phyloP scores from a whole-genome alignment of 2,113 vertebrate species.

The Lepisosteus oculatus region DNA sequence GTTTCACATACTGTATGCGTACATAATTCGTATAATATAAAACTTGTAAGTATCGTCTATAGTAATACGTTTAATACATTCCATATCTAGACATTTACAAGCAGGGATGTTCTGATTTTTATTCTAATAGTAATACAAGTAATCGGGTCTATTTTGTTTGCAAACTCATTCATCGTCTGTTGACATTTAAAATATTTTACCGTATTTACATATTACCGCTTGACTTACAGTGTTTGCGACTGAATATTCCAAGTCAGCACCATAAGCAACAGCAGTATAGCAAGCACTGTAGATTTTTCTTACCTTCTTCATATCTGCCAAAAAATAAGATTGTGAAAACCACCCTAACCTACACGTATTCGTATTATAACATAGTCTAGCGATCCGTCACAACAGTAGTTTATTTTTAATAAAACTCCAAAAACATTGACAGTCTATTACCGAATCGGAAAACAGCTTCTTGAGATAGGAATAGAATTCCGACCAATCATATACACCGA shows the following conservation, averaged over 20 bases:
- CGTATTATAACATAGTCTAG: neutral
- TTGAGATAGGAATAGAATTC: neutral
- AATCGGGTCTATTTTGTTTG: too few relatives aligned
- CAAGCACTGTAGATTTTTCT: neutral
- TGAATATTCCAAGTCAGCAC: neutral
- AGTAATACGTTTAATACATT: too few relatives aligned
- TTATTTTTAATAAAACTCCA: constrained; percentile 11
- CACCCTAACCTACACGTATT: too few relatives aligned
- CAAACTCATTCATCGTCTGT: neutral
- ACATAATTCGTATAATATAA: too few relatives aligned
- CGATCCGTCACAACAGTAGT: neutral
- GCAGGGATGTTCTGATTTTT: too few relatives aligned
- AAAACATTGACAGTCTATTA: neutral
- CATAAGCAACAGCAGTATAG: neutral
- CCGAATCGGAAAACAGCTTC: constrained; percentile 29
- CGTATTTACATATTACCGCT: too few relatives aligned
- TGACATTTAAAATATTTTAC: neutral
- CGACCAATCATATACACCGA: constrained; percentile 25
- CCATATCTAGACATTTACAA: too few relatives aligned
- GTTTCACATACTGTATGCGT: too few relatives aligned
- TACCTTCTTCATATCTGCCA: neutral
- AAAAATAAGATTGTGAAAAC: neutral
- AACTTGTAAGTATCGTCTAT: too few relatives aligned
- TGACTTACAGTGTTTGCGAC: too few relatives aligned
- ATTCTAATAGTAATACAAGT: too few relatives aligned